Evolutionary conservation across 2,888 invertebrate genomes (phyloP), one percentile per base, ranked within the genome.

Genomic region (Iselma pallidipennis): DNA sequence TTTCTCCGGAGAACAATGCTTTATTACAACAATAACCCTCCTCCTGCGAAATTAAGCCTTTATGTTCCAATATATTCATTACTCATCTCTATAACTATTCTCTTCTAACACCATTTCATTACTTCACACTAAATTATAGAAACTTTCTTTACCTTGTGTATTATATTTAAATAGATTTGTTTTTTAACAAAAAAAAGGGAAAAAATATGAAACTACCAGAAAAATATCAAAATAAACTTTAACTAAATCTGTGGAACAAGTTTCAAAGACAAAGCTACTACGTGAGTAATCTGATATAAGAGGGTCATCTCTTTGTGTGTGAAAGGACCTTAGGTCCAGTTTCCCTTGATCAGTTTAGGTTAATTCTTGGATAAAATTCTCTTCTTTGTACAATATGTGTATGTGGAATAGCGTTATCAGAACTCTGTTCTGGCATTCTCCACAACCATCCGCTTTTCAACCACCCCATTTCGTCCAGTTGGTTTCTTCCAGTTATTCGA

Each of bases 1-100:
- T 80, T 80, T 74, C 80, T 80, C 80, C 67, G 71, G 80, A 80
- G 81, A 80, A 81, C 80, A 81, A 81, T 80, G 80, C 78, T 79
- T 80, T 80, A 81, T 80, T 80, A 80, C 78, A 45, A 80, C 80
- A 80, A 80, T 79, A 79, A 80, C 79, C 80, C 45, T 21, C 45
- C 80, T 77, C 76, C 74, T 77, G 78, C 73, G 78, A 79, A 80
- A 81, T 80, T 81, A 80, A 80, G 79, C 80, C 77, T 79, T 80
- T 79, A 79, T 78, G 78, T 79, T 76, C 77, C 78, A 74, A 79
- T 80, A 79, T 78, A 80, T 78, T 78, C 79, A 80, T 79, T 79
- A 79, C 78, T 78, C 78, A 77, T 78, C 75, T 78, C 75, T 74
- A 65, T 71, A n/a, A 73, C 71, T 74, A 76, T 76, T 75, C 73